Evolutionary conservation across 2,888 invertebrate species (phyloP), one percentile per base, ranked within the genome.

Genomic region (Aphrophora alni): DNA sequence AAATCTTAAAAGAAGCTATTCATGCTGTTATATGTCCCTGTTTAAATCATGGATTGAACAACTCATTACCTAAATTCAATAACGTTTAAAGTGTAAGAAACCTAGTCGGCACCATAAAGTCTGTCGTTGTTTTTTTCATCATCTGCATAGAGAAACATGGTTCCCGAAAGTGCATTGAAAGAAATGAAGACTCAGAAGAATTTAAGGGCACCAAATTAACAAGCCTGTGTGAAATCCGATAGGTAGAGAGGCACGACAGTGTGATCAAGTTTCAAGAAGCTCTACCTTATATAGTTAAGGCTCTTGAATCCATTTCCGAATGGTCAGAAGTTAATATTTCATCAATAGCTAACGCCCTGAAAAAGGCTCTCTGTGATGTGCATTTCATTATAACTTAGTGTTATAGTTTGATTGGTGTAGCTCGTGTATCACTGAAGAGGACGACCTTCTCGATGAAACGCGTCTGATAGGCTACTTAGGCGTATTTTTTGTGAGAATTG

Each of bases 161-260:
- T n/a, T n/a, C n/a, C n/a, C n/a, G n/a, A n/a, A n/a, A n/a, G n/a
- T n/a, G n/a, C n/a, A n/a, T n/a, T n/a, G n/a, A n/a, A n/a, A n/a
- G n/a, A n/a, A n/a, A n/a, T n/a, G n/a, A n/a, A n/a, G n/a, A n/a
- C n/a, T n/a, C 81, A 8, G 75, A 78, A 59, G 72, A 81, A 26
- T 28, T 25, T 38, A 12, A 69, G 14, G 80, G 77, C 3, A 24
- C n/a, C 38, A 70, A 81, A 69, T 38, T 84, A 8, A 59, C 72
- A 51, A 77, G 81, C n/a, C 68, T 83, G 10, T 84, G 83, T 80
- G 83, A 84, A 72, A 84, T 83, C 5, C 76, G 83, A 25, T 84
- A 82, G 83, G 79, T 82, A 0, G 84, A 83, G 68, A 78, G 81
- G 73, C 82, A 83, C 28, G 81, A 83, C 28, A 70, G 76, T 51